Evolutionary conservation across 2,113 vertebrate genomes (phyloP).

Genomic region (Oxyruncus cristatus): DNA sequence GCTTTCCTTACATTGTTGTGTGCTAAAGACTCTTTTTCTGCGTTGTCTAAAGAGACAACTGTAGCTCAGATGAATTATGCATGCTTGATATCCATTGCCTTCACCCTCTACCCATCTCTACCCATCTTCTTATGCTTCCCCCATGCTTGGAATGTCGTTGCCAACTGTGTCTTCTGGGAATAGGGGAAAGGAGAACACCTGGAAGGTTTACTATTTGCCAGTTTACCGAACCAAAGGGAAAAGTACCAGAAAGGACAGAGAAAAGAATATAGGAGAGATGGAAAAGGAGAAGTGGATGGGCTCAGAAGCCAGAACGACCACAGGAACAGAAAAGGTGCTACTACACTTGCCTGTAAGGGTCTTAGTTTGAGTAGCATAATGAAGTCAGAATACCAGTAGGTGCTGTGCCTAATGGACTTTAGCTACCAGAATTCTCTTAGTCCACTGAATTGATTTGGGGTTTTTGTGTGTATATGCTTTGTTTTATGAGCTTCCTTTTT

Average conservation of each 20-base stretch:
- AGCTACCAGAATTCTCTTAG: background rate
- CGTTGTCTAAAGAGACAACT: background rate
- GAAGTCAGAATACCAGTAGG: background rate
- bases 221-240: background rate
- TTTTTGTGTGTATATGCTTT: background rate
- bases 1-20: background rate
- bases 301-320: background rate
- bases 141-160: background rate
- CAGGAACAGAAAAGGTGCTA: background rate
- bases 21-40: background rate
- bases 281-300: rapidly evolving
- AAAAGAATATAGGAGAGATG: background rate
- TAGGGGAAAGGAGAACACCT: background rate
- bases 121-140: rapidly evolving
- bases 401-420: background rate
- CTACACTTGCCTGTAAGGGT: background rate
- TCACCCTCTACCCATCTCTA: background rate
- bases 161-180: background rate
- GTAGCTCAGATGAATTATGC: background rate
- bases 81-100: background rate
- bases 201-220: background rate
- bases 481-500: background rate
- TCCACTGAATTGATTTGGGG: background rate
- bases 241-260: background rate
- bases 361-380: background rate